These are phyloP conservation scores for Anabacerthia variegaticeps DNA, from an alignment of 2,797 vertebrate genomes.

Conservation along the genomic window DNA sequence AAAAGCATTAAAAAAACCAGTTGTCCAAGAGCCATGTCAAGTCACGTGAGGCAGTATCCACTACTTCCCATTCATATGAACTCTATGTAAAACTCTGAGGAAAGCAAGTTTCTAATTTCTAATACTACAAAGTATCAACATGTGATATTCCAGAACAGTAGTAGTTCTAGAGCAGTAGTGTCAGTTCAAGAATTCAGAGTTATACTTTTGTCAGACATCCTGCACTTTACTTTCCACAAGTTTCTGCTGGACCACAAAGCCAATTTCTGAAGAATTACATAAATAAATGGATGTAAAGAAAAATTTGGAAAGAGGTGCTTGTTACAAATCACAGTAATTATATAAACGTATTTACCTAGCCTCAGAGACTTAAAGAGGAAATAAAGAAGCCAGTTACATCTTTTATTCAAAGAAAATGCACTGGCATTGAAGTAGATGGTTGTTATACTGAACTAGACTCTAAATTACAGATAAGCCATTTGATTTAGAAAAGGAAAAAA, in stretches of 20 bases:
- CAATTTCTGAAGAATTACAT: not conserved
- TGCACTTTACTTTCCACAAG: not conserved
- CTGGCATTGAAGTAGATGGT: not conserved
- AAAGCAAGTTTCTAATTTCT: not conserved
- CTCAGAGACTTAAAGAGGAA: not conserved
- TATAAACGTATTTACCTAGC: not conserved
- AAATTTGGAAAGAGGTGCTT: not conserved
- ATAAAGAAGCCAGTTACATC: not conserved
- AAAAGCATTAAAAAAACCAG: not conserved
- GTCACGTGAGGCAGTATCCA: not conserved
- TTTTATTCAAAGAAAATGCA: not conserved
- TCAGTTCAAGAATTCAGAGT: not conserved
- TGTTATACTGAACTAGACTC: not conserved
- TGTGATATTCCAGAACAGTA: not conserved
- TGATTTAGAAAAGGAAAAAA: not conserved
- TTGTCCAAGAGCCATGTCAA: not conserved
- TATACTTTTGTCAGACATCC: not conserved
- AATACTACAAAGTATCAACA: not conserved
- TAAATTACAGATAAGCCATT: not conserved
- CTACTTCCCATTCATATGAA: not conserved
- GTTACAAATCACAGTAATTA: not conserved
- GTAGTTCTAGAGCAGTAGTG: not conserved
- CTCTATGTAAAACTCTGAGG: not conserved
- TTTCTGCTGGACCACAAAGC: not conserved
- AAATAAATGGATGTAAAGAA: not conserved